Conservation (phyloP, 2,113 vertebrate genomes). For the Festucalex cinctus region DNA sequence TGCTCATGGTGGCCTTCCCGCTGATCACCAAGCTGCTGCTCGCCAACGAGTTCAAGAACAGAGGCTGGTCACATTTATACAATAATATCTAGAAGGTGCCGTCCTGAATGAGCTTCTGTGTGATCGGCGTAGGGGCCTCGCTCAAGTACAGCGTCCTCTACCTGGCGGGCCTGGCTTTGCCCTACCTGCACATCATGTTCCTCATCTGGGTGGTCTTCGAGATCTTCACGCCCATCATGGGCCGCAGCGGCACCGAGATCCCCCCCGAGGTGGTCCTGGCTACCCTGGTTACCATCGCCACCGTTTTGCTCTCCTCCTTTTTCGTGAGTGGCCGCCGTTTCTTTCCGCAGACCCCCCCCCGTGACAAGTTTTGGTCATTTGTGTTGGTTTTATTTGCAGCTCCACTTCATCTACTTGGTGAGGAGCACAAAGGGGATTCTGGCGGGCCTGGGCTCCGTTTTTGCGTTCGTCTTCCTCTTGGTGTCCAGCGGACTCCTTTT, state of each 20-base stretch:
- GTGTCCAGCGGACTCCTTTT: slow-evolving; percentile 88
- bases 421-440: slow-evolving; percentile 83
- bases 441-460: slow-evolving; percentile 74
- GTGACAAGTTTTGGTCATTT: not conserved
- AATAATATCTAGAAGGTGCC: not conserved
- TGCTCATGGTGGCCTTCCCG: slow-evolving; percentile 89
- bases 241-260: slow-evolving; percentile 91
- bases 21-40: slow-evolving; percentile 79
- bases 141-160: slow-evolving; percentile 82
- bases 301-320: slow-evolving; percentile 86
- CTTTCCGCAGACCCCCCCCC: not conserved
- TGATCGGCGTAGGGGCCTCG: slow-evolving; percentile 75
- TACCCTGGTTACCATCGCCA: slow-evolving; percentile 77
- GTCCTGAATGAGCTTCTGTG: not conserved
- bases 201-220: slow-evolving; percentile 94
- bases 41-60: slow-evolving; percentile 78
- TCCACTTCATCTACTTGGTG: slow-evolving; percentile 89
- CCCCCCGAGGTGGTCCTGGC: slow-evolving; percentile 88
- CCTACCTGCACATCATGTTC: slow-evolving; percentile 88
- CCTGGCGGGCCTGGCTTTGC: slow-evolving; percentile 84
- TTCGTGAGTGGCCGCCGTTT: slow-evolving; percentile 78
- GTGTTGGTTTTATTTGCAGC: slow-evolving; percentile 66
- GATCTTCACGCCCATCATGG: slow-evolving; percentile 94
- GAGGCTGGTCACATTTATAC: slow-evolving; percentile 68
- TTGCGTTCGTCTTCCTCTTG: slow-evolving; percentile 76